phyloP scores from a whole-genome alignment of 2,888 invertebrate genomes.

The Cosmopolites sordidus region DNA sequence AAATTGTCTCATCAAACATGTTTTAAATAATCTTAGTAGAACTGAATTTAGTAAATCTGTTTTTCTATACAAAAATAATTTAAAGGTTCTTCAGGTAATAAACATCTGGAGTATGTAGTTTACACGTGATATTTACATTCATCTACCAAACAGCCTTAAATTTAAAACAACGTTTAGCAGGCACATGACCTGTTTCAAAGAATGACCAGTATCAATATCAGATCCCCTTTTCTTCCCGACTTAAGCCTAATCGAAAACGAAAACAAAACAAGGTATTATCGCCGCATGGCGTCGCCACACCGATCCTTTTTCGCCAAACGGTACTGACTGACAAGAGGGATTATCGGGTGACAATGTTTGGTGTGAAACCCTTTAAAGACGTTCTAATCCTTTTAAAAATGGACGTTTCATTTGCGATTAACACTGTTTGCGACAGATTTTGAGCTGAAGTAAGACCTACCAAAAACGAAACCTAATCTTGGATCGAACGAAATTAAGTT shows the following conservation, averaged over 20 bases:
- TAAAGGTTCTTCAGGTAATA: too few relatives aligned
- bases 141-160: too few relatives aligned
- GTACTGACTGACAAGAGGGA: slow-evolving; percentile 7
- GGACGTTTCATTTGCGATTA: slow-evolving; percentile 12
- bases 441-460: not conserved
- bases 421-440: not conserved
- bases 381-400: slow-evolving; percentile 6
- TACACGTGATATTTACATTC: too few relatives aligned
- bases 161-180: too few relatives aligned
- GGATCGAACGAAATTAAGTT: not conserved
- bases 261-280: slow-evolving; percentile 18
- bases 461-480: not conserved
- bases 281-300: slow-evolving; percentile 4
- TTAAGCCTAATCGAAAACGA: slow-evolving; percentile 5
- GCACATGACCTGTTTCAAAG: too few relatives aligned
- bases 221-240: not conserved
- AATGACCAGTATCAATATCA: not conserved
- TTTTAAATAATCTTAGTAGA: too few relatives aligned
- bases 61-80: too few relatives aligned
- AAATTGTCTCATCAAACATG: too few relatives aligned
- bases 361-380: slow-evolving; percentile 7
- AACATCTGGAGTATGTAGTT: too few relatives aligned
- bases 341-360: slow-evolving; percentile 14
- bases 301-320: slow-evolving; percentile 5
- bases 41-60: too few relatives aligned